Conservation (phyloP, 2,113 vertebrate species). For the Rhea pennata region DNA sequence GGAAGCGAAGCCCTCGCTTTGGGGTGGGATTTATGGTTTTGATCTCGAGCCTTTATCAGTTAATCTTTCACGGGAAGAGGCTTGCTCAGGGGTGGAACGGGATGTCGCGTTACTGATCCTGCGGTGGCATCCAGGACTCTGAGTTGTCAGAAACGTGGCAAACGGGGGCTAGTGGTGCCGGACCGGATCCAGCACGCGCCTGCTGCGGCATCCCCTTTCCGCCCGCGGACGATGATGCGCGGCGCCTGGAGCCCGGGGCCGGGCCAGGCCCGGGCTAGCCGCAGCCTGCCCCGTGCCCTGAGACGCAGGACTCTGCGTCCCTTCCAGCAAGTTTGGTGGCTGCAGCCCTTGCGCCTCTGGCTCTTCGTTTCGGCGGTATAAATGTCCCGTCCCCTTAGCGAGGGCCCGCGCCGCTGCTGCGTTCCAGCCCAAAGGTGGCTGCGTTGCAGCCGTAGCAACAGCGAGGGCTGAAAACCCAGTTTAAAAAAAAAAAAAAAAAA, state of each 20-base stretch:
- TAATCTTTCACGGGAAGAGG: not conserved
- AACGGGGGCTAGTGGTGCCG: not conserved
- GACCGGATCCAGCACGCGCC: not conserved
- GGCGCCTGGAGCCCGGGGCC: too few species aligned
- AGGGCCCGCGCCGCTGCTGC: not conserved
- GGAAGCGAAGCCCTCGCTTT: not conserved
- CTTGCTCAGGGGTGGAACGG: not conserved
- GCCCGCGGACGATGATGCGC: not conserved
- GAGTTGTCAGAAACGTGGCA: not conserved
- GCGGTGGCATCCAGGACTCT: not conserved
- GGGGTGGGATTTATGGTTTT: not conserved
- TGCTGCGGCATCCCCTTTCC: not conserved
- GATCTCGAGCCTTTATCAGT: not conserved
- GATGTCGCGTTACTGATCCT: not conserved
- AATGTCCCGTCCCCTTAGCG: not conserved
- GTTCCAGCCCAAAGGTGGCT: not conserved
- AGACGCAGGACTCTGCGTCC: not conserved
- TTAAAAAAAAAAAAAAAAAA: not conserved
- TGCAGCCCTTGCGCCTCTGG: fast-evolving
- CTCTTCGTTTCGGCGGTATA: not conserved
- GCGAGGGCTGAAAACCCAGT: not conserved
- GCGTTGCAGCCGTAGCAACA: not conserved
- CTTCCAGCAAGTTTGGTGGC: not conserved
- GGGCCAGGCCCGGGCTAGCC: not conserved
- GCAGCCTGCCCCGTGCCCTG: not conserved